Conservation (phyloP, 2,888 invertebrate genomes). For the Epistrophe grossulariae region DNA sequence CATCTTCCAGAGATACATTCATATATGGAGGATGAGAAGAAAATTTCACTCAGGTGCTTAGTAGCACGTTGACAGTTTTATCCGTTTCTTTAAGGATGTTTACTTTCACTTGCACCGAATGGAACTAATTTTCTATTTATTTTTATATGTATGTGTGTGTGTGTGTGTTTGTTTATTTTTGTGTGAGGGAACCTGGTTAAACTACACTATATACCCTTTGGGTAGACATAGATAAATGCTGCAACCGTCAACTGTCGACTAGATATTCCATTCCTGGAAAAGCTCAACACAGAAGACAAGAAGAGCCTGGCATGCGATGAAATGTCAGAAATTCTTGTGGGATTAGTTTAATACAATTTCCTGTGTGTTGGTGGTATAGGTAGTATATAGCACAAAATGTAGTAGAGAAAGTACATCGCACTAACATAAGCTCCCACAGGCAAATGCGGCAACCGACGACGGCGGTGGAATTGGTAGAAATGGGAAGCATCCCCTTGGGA, state of each 20-base stretch:
- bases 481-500: conserved; percentile 35
- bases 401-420: background rate
- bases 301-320: conserved; percentile 44
- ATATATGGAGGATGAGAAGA: background rate
- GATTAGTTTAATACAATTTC: conserved; percentile 73
- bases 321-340: conserved; percentile 71
- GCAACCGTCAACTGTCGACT: conserved; percentile 16
- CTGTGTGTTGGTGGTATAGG: conserved; percentile 26
- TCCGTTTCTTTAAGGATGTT: conserved; percentile 68
- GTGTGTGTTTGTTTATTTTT: background rate
- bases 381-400: background rate
- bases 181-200: background rate
- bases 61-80: conserved; percentile 71
- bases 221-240: conserved; percentile 31
- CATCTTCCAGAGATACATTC: background rate
- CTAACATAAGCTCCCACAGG: conserved; percentile 12
- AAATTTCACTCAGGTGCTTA: conserved; percentile 68
- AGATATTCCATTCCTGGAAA: conserved; percentile 12
- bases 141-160: background rate
- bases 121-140: conserved; percentile 45
- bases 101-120: conserved; percentile 61
- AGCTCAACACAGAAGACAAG: conserved; percentile 13
- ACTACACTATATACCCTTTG: conserved; percentile 4
- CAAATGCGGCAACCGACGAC: background rate
- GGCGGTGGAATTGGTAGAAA: background rate